Conservation (phyloP, 1,140 invertebrate species). For the Tenebrio molitor region DNA sequence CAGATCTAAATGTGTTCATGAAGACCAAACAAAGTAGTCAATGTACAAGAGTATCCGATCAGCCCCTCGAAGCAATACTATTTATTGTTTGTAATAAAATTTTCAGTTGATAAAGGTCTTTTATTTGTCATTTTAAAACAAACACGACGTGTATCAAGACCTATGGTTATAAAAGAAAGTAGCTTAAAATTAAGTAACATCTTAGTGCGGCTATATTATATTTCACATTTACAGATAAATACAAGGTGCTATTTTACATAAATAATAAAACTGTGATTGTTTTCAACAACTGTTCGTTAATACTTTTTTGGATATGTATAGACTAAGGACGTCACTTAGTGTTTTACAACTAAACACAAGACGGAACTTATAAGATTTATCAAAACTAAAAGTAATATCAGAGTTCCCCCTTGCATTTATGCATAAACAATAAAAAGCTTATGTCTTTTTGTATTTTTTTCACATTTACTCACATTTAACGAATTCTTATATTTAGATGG, state of each 20-base stretch:
- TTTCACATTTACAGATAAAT: slow-evolving; percentile 43
- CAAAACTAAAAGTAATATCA: slow-evolving; percentile 7
- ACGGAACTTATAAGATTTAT: slow-evolving; percentile 30
- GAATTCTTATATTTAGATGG: slow-evolving; percentile 8
- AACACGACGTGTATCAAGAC: neutral
- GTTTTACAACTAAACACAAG: slow-evolving; percentile 27
- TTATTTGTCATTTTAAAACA: no score
- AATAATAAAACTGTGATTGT: slow-evolving; percentile 35
- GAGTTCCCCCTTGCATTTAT: slow-evolving; percentile 31
- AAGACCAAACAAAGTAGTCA: slow-evolving; percentile 7
- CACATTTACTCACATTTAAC: slow-evolving; percentile 27
- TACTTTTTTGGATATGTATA: slow-evolving; percentile 52
- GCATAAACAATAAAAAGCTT: slow-evolving; percentile 28
- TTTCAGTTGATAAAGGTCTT: slow-evolving; percentile 18
- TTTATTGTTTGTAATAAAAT: slow-evolving; percentile 36
- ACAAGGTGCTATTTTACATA: slow-evolving; percentile 34
- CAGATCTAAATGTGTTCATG: slow-evolving; percentile 28
- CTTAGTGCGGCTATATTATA: slow-evolving; percentile 41
- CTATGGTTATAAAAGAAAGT: slow-evolving; percentile 15
- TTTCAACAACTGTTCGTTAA: slow-evolving; percentile 42
- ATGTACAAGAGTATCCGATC: neutral
- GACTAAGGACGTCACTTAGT: slow-evolving; percentile 56
- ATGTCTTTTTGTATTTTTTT: neutral
- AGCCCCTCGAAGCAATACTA: slow-evolving; percentile 8
- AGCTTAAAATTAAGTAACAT: slow-evolving; percentile 33